Evolutionary conservation across 2,113 vertebrate genomes (phyloP).

Genomic region (Platanista minor): DNA sequence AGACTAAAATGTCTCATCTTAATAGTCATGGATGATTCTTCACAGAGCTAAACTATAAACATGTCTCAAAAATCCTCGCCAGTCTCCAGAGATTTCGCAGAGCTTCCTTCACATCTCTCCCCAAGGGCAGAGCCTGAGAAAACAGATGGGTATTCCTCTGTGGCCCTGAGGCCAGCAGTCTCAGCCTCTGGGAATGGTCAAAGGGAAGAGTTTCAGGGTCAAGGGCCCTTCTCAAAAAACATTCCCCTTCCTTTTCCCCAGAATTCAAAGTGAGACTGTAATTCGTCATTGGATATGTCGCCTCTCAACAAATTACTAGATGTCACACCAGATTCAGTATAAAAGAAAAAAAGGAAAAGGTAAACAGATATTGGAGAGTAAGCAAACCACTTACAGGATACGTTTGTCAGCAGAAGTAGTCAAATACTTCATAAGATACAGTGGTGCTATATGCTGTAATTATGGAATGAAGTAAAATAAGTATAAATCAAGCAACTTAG

Average conservation of each 20-base stretch:
- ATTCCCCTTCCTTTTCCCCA: not conserved
- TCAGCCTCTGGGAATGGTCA: not conserved
- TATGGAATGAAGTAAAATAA: not conserved
- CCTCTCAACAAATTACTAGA: not conserved
- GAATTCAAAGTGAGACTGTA: not conserved
- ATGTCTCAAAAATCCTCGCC: not conserved
- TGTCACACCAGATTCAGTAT: not conserved
- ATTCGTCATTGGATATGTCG: too few relatives aligned
- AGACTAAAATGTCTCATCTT: slow-evolving; percentile 23
- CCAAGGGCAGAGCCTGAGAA: slow-evolving; percentile 63
- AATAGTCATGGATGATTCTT: not conserved
- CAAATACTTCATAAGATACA: not conserved
- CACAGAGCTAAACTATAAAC: slow-evolving; percentile 19
- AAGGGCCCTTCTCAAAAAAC: not conserved
- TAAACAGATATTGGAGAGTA: not conserved
- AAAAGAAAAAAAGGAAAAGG: not conserved
- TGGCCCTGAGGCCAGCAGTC: not conserved
- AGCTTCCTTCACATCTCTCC: not conserved
- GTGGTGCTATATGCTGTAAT: not conserved
- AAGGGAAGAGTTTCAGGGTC: not conserved
- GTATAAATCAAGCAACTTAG: not conserved
- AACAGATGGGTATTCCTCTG: slow-evolving; percentile 38
- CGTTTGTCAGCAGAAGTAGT: not conserved
- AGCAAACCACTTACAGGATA: not conserved
- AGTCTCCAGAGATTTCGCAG: slow-evolving; percentile 9